Evolutionary conservation across 2,113 vertebrate genomes (phyloP).

Genomic region (Rafetus swinhoei): DNA sequence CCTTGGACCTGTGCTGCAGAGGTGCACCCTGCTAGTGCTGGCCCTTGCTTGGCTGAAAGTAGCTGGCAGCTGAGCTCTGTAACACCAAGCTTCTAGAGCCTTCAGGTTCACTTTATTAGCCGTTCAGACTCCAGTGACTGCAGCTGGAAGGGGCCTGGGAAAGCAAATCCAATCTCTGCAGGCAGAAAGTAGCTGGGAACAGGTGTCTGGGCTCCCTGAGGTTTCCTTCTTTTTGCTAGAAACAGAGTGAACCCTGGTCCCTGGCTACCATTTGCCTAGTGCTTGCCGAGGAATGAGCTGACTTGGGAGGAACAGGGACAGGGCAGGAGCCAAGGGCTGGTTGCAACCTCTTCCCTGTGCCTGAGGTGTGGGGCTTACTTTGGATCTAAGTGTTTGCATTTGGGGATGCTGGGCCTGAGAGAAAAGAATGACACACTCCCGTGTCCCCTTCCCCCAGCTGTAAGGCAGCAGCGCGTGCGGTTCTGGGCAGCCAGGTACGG

Average conservation of each 20-base stretch:
- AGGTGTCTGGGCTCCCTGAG: background rate
- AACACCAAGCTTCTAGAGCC: background rate
- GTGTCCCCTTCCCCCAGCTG: background rate
- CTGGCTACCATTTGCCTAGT: background rate
- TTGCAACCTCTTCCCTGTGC: background rate
- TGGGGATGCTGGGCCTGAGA: background rate
- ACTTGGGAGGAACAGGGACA: fast-evolving
- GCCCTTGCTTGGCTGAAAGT: background rate
- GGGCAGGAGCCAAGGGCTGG: fast-evolving
- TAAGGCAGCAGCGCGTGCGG: background rate
- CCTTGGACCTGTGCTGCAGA: background rate
- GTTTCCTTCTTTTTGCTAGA: background rate
- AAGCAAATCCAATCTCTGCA: background rate
- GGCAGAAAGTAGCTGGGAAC: background rate
- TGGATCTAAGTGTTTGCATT: background rate
- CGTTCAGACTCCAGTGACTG: background rate
- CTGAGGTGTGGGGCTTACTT: background rate
- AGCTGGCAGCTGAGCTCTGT: background rate
- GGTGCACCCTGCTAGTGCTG: background rate
- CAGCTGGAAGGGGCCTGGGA: background rate
- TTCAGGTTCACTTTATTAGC: background rate
- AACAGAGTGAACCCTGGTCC: background rate
- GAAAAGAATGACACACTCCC: background rate
- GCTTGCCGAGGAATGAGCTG: background rate
- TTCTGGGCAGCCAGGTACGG: background rate